These are phyloP conservation scores for Psilanteris sp. DNA, from an alignment of 1,140 invertebrate species.

Conservation along the genomic window DNA sequence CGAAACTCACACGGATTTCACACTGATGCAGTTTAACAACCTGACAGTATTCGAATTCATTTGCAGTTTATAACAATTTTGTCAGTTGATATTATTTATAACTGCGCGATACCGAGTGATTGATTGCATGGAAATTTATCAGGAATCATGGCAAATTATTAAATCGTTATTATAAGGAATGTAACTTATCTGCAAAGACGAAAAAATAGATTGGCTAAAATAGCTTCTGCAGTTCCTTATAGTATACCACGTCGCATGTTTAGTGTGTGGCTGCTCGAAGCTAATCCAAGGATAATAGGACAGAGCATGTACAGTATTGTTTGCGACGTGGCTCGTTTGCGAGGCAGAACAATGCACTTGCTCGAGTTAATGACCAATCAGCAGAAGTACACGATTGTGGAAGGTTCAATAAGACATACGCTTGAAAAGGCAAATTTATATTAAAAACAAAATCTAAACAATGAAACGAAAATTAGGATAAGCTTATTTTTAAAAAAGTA, in stretches of 20 bases:
- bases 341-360: slow-evolving; percentile 68
- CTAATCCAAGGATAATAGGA: slow-evolving; percentile 71
- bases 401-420: slow-evolving; percentile 56
- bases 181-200: too few relatives aligned
- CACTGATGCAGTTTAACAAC: slow-evolving; percentile 48
- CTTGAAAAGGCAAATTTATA: slow-evolving; percentile 39
- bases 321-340: slow-evolving; percentile 64
- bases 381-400: slow-evolving; percentile 48
- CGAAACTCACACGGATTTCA: slow-evolving; percentile 48
- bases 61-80: slow-evolving; percentile 47
- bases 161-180: too few relatives aligned
- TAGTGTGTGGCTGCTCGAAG: slow-evolving; percentile 24
- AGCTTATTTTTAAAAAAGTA: too few relatives aligned
- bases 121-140: too few relatives aligned
- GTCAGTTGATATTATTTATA: slow-evolving; percentile 5
- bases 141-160: too few relatives aligned
- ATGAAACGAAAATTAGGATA: slow-evolving; percentile 1
- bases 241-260: background rate
- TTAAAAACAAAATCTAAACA: slow-evolving; percentile 22
- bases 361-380: slow-evolving; percentile 72
- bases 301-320: slow-evolving; percentile 67
- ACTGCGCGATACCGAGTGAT: too few relatives aligned
- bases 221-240: too few relatives aligned
- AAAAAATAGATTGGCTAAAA: too few relatives aligned
- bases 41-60: slow-evolving; percentile 50